Base-by-base conservation (phyloP, 2,888 invertebrate species). In the Pheosia gnoma region DNA sequence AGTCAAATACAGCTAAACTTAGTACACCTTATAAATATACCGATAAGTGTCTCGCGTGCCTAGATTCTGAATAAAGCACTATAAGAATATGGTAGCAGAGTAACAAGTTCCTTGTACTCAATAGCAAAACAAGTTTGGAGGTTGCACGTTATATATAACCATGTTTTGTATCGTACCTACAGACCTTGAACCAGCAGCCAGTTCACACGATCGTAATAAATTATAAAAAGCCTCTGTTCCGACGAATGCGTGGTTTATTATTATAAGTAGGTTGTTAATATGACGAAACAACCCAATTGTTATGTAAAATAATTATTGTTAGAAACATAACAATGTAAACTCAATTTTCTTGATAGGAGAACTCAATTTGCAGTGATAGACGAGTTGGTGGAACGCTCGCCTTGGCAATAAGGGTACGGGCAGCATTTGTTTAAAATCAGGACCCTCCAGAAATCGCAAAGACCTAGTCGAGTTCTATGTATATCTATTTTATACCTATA, bases 191-290 rank as follows among this genome's bases (percentile, higher is more conserved):
- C 52, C 52, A 7, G 11, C 8, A 3, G 37, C 36, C 9, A 36
- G 52, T 52, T 52, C 52, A 36, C 52, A 52, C 52, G 36, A 52
- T 52, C 36, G 52, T 36, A 52, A 36, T 52, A 36, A 9, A 51
- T 51, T 51, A 51, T 13, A 36, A 47, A 47, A n/a, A 11, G n/a
- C 2, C 52, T n/a, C 37, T 9, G 52, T 52, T 52, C 36, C 8
- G 36, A 52, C 6, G 52, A 9, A 52, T 37, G 36, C 11, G 36
- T 37, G 52, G 36, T 36, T 36, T 36, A 8, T 36, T 25, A 9
- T 36, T 10, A 49, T 49, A 49, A 49, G 13, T 51, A 25, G 5
- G 7, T 47, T 47, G 47, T 47, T n/a, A 9, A n/a, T n/a, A 9
- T 47, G 47, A n/a, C 4, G 47, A n/a, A 4, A n/a, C 5, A 5